Percentiles rank a stretch among this genome's conserved stretches.
These are phyloP conservation scores for Drosophila grimshawi DNA, from an alignment of 1,140 invertebrate genomes.

Conservation along the genomic window DNA sequence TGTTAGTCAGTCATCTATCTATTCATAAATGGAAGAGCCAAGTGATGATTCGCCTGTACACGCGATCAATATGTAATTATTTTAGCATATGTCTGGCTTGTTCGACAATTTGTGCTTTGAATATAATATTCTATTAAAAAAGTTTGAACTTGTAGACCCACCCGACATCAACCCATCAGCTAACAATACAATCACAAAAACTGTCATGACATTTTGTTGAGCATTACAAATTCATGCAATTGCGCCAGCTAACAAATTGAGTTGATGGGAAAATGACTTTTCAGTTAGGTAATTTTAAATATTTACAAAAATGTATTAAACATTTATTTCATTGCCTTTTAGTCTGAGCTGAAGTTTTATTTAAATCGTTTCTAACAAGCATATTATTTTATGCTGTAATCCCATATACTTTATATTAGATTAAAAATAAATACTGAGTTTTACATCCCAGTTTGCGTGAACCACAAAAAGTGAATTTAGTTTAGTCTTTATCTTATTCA, in stretches of 20 bases:
- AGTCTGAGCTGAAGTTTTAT: constrained; percentile 9
- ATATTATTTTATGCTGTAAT: too few species aligned
- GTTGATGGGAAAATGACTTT: not conserved
- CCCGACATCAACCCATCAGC: constrained; percentile 3
- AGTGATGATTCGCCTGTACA: constrained; percentile 34
- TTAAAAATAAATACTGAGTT: not conserved
- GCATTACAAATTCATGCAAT: constrained; percentile 61
- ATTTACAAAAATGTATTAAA: constrained; percentile 21
- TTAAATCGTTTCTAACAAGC: not conserved
- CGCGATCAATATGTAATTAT: constrained; percentile 76
- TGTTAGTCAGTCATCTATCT: constrained; percentile 54
- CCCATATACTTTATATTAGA: not conserved
- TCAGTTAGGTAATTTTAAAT: constrained; percentile 1
- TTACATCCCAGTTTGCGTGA: not conserved
- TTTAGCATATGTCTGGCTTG: constrained; percentile 38
- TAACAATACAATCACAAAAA: constrained; percentile 40
- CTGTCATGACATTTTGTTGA: constrained; percentile 55
- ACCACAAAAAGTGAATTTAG: constrained; percentile 42
- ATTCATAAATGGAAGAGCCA: constrained; percentile 66
- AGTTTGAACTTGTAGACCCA: constrained; percentile 31
- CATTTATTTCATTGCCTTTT: not conserved
- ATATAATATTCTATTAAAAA: constrained; percentile 74
- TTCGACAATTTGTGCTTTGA: constrained; percentile 12
- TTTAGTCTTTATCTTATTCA: constrained; percentile 28
- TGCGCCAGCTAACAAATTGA: not conserved